Percentiles rank a stretch among this genome's conserved stretches.
Evolutionary conservation across 2,113 vertebrate genomes (phyloP).

Genomic region (Stigmatopora argus): DNA sequence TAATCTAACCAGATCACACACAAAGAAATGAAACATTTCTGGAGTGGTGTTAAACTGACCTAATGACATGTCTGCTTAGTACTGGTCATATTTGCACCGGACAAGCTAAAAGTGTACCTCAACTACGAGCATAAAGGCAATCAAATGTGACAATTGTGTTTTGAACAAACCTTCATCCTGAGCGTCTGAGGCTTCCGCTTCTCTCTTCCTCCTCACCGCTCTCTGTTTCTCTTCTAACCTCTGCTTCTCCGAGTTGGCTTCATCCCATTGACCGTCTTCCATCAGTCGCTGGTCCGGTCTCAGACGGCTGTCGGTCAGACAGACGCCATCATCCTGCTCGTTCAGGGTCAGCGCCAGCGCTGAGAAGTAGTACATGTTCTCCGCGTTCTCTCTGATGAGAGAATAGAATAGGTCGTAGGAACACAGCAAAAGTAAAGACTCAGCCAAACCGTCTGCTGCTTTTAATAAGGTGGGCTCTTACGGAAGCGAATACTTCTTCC

Average conservation of each 20-base stretch:
- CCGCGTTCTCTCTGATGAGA: slow-evolving; percentile 80
- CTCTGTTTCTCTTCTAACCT: slow-evolving; percentile 93
- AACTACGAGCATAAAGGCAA: background rate
- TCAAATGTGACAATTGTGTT: background rate
- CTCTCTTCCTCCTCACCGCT: slow-evolving; percentile 75
- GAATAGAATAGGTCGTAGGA: background rate
- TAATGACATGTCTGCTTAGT: background rate
- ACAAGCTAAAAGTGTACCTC: too few relatives aligned
- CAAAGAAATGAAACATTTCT: background rate
- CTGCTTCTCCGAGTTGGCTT: slow-evolving; percentile 93
- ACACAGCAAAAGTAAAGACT: background rate
- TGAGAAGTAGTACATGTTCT: slow-evolving; percentile 98
- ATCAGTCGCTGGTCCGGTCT: slow-evolving; percentile 91
- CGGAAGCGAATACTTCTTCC: slow-evolving; percentile 96
- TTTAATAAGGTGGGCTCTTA: slow-evolving; percentile 62
- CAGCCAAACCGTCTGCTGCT: slow-evolving; percentile 4
- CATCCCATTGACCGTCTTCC: slow-evolving; percentile 94
- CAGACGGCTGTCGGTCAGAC: slow-evolving; percentile 85
- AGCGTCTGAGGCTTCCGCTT: slow-evolving; percentile 75
- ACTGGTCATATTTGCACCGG: too few relatives aligned
- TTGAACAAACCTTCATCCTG: slow-evolving; percentile 77
- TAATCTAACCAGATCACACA: slow-evolving; percentile 29
- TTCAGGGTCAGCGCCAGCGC: slow-evolving; percentile 90
- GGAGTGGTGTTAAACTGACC: background rate
- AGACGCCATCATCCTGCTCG: slow-evolving; percentile 79